phyloP scores from a whole-genome alignment of 2,113 vertebrate species.

The Stomatorhinus ivindoensis region DNA sequence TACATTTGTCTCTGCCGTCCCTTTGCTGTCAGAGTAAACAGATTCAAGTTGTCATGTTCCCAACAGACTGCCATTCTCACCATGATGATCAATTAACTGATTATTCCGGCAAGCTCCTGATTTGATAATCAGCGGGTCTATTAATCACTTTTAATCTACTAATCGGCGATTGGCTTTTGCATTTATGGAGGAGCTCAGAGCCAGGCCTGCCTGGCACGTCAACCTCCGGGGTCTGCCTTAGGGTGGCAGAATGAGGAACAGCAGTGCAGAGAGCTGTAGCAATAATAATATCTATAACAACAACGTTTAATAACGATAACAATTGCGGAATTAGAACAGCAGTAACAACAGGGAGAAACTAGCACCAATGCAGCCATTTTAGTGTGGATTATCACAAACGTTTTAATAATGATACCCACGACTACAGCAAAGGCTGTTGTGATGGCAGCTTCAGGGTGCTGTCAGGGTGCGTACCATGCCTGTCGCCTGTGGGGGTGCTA shows the following conservation, averaged over 20 bases:
- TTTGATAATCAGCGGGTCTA: constrained; percentile 54
- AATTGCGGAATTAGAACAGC: neutral
- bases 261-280: neutral
- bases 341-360: neutral
- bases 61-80: constrained; percentile 18
- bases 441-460: neutral
- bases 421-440: neutral
- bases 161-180: constrained; percentile 47
- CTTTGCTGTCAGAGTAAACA: constrained; percentile 29
- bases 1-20: constrained; percentile 16
- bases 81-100: constrained; percentile 59
- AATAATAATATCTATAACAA: neutral
- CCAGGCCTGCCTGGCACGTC: constrained; percentile 19
- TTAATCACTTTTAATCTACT: constrained; percentile 57
- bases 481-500: neutral
- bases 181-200: constrained; percentile 21
- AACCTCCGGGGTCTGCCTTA: constrained; percentile 29
- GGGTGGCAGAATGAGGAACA: constrained; percentile 7
- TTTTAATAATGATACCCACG: neutral
- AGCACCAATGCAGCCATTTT: neutral
- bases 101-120: constrained; percentile 46
- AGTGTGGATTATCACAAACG: neutral
- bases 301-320: neutral
- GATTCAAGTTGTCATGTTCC: constrained; percentile 9
- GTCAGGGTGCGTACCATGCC: no score